A percentile compares a stretch with the other conserved stretches of the same genome.
phyloP scores from a whole-genome alignment of 2,888 invertebrate genomes.

The Arctia plantaginis region DNA sequence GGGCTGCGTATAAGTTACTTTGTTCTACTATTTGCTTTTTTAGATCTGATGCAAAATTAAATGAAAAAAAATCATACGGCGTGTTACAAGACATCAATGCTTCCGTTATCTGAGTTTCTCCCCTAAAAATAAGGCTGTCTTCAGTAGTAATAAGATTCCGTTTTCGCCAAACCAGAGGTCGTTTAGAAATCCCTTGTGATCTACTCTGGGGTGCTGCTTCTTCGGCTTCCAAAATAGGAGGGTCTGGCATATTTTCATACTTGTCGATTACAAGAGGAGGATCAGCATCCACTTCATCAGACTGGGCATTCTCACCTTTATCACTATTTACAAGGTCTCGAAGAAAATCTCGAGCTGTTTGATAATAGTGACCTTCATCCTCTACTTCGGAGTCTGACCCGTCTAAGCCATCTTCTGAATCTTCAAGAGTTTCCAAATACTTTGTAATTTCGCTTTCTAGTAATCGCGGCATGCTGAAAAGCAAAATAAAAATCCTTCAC shows the following conservation, averaged over 20 bases:
- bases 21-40: slow-evolving; percentile 54
- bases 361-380: slow-evolving; percentile 56
- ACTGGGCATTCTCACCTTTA: slow-evolving; percentile 52
- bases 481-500: slow-evolving; percentile 56
- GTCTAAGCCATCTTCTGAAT: slow-evolving; percentile 57
- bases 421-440: slow-evolving; percentile 59
- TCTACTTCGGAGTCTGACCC: slow-evolving; percentile 57
- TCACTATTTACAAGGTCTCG: slow-evolving; percentile 55
- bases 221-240: slow-evolving; percentile 9
- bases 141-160: slow-evolving; percentile 54
- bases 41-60: slow-evolving; percentile 56
- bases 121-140: slow-evolving; percentile 55
- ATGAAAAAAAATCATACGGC: slow-evolving; percentile 55
- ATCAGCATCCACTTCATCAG: slow-evolving; percentile 39
- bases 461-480: slow-evolving; percentile 57
- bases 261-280: slow-evolving; percentile 49
- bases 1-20: slow-evolving; percentile 55
- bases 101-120: slow-evolving; percentile 53
- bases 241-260: slow-evolving; percentile 20
- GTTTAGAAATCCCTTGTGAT: slow-evolving; percentile 23
- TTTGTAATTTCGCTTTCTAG: slow-evolving; percentile 57
- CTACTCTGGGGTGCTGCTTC: slow-evolving; percentile 47
- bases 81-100: slow-evolving; percentile 49
- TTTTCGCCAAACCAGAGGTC: slow-evolving; percentile 55
- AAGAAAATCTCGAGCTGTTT: slow-evolving; percentile 55